Percentiles rank a stretch among this genome's conserved stretches.
These are phyloP conservation scores for Mohoua ochrocephala DNA, from an alignment of 2,113 vertebrate species.

Conservation along the genomic window DNA sequence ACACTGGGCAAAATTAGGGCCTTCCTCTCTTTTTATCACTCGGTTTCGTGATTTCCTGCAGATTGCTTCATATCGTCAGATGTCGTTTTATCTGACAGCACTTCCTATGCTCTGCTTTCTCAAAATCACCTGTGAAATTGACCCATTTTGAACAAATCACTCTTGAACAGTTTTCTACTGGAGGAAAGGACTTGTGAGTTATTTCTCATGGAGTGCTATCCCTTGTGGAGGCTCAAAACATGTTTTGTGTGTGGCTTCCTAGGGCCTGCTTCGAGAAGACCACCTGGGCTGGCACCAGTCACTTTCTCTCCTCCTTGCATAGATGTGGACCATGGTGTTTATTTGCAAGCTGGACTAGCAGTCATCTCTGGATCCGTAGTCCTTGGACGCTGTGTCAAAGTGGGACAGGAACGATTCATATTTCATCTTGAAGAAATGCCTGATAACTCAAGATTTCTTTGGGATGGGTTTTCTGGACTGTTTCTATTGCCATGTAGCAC, in stretches of 20 bases:
- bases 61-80: neutral
- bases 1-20: neutral
- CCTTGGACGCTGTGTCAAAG: neutral
- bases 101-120: neutral
- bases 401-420: rapidly evolving
- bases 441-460: neutral
- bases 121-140: neutral
- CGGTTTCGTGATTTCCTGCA: neutral
- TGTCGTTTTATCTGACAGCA: neutral
- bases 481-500: neutral
- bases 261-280: neutral
- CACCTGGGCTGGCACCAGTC: neutral
- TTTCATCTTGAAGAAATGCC: neutral
- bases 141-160: neutral
- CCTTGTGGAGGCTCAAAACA: neutral
- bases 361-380: neutral
- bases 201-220: neutral
- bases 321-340: neutral
- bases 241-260: neutral
- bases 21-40: neutral
- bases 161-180: neutral
- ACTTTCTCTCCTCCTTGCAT: neutral
- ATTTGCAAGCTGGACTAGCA: neutral
- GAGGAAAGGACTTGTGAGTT: neutral
- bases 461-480: neutral